Evolutionary conservation across 2,797 vertebrate genomes (phyloP), one percentile per base, ranked within the genome.

Genomic region (Betta splendens): DNA sequence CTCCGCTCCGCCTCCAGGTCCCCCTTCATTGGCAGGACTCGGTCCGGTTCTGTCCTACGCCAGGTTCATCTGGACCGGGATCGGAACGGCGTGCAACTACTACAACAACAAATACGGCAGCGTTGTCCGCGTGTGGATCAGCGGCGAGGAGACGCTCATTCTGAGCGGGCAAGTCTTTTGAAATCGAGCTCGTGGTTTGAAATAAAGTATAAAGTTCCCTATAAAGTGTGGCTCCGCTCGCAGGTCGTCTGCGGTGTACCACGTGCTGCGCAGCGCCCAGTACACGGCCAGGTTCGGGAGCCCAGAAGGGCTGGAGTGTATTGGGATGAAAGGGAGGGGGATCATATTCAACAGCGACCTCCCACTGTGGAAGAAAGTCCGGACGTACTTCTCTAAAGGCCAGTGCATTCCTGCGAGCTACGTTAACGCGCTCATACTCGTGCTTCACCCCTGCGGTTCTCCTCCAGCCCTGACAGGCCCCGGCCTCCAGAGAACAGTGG

Each of bases 261-360:
- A 98, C 0, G 83, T 98, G 1, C 89, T 98, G 92, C 95, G 91
- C 87, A 94, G 96, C 1, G 78, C 69, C 43, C 88, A 94, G 25
- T 98, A 98, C 38, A 87, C 69, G 1, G 93, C 92, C 49, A 89
- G 96, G 3, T 99, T 98, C n/a, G 96, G 92, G 39, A 98, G 94
- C 69, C 93, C 92, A 56, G 87, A 75, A 5, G 97, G 96, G 0
- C 71, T 98, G 3, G 91, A 94, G 78, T 95, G 94, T 61, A 88
- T 98, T 0, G 96, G 96, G 63, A 99, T 99, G 98, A 88, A 98
- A 1, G 93, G 96, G 71, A 96, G 92, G 0, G 96, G 96, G 2
- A 90, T 99, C 45, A 98, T 98, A 63, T 99, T 98, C 59, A 99
- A 98, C 72, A 98, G 94, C 18, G 93, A 98, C 20, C 77, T 93